These are phyloP conservation scores for Ctenomys sociabilis DNA, from an alignment of 2,113 vertebrate genomes.

Conservation along the genomic window DNA sequence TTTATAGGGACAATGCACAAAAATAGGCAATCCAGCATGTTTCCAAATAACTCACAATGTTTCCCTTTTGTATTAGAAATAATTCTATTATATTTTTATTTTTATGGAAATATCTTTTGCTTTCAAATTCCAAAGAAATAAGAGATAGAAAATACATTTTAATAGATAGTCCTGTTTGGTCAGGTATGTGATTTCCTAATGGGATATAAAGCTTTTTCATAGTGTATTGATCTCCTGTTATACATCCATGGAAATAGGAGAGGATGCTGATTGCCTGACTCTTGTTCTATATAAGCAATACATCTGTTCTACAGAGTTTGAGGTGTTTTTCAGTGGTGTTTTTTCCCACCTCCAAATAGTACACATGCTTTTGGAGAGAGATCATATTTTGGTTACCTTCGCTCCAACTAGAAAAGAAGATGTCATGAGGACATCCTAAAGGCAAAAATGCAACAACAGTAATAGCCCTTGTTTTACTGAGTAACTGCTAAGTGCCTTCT, in stretches of 20 bases:
- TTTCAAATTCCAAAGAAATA: slow-evolving; percentile 59
- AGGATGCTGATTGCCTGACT: slow-evolving; percentile 18
- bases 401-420: background rate
- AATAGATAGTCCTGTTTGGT: background rate
- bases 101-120: slow-evolving; percentile 23
- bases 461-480: background rate
- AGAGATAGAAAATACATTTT: background rate
- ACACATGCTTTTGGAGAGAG: background rate
- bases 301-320: slow-evolving; percentile 55
- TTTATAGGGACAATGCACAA: slow-evolving; percentile 21
- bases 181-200: slow-evolving; percentile 51
- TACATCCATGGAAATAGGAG: slow-evolving; percentile 61
- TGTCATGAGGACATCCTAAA: background rate
- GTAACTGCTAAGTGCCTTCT: background rate
- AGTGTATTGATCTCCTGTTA: slow-evolving; percentile 63
- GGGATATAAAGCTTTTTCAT: slow-evolving; percentile 66
- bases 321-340: background rate
- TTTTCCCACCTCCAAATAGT: background rate
- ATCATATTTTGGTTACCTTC: background rate
- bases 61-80: background rate
- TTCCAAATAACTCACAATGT: background rate
- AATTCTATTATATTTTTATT: background rate
- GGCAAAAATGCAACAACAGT: background rate
- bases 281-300: slow-evolving; percentile 47
- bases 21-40: background rate